Percentiles rank a stretch among this genome's conserved stretches.
Conservation (phyloP, 1,140 invertebrate genomes). For the Calephelis nemesis region DNA sequence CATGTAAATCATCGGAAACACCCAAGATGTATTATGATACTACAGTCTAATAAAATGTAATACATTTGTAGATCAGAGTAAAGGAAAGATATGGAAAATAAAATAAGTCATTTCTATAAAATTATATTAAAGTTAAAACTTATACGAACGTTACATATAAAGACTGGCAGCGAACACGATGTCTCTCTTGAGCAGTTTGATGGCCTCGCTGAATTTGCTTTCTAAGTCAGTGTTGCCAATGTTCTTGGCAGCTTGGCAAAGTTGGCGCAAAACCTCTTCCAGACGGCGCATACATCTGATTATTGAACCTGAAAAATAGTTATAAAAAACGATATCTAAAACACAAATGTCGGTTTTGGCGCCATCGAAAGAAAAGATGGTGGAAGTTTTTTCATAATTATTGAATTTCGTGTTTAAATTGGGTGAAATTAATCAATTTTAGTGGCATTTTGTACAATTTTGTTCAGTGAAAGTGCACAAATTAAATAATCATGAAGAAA, state of each 20-base stretch:
- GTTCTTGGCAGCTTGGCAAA: conserved; percentile 97
- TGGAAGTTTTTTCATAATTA: too few species aligned
- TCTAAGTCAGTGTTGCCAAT: conserved; percentile 98
- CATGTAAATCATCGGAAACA: too few species aligned
- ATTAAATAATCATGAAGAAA: too few species aligned
- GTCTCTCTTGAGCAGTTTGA: conserved; percentile 96
- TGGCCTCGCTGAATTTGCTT: conserved; percentile 96
- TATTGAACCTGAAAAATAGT: conserved; percentile 89
- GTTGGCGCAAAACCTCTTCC: conserved; percentile 96
- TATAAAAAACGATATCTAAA: neutral
- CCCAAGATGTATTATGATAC: too few species aligned
- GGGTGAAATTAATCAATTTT: too few species aligned
- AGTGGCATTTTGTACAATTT: too few species aligned
- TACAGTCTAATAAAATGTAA: neutral
- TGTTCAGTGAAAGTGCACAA: too few species aligned
- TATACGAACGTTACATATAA: conserved; percentile 87
- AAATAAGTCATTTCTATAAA: conserved; percentile 9
- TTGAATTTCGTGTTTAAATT: too few species aligned
- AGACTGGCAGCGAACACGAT: conserved; percentile 99
- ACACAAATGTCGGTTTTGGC: too few species aligned
- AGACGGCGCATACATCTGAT: conserved; percentile 97
- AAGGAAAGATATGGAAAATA: neutral
- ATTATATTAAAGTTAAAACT: conserved; percentile 22
- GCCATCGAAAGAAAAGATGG: too few species aligned
- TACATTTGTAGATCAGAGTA: too few species aligned